Percentiles rank a stretch among this genome's conserved stretches.
These are phyloP conservation scores for Xenentodon cancila DNA, from an alignment of 2,797 vertebrate genomes.

Conservation along the genomic window DNA sequence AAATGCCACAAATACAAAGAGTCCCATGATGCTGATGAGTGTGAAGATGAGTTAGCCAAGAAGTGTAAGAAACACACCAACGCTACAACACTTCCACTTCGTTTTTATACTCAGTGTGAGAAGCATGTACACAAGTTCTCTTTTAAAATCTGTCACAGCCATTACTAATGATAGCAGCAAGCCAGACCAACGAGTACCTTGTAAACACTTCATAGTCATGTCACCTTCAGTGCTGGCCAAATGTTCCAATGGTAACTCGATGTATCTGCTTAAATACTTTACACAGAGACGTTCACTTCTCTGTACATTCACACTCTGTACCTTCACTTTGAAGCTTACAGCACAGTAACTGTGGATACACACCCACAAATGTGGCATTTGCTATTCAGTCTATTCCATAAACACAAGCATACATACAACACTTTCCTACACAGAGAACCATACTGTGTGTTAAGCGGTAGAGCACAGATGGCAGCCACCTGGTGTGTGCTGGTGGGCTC, in stretches of 20 bases:
- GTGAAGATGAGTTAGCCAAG: slow-evolving; percentile 35
- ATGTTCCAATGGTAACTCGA: slow-evolving; percentile 6
- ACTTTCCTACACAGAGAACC: slow-evolving; percentile 65
- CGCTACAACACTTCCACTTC: slow-evolving; percentile 27
- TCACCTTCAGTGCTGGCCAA: slow-evolving; percentile 6
- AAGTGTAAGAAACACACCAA: slow-evolving; percentile 50
- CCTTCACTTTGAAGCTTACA: slow-evolving; percentile 21
- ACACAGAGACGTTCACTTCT: slow-evolving; percentile 5
- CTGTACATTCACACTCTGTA: background rate
- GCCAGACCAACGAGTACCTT: slow-evolving; percentile 53
- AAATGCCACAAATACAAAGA: slow-evolving; percentile 29
- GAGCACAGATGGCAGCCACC: slow-evolving; percentile 78
- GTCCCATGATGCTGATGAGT: slow-evolving; percentile 26
- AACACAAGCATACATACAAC: slow-evolving; percentile 55
- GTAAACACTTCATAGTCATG: slow-evolving; percentile 66
- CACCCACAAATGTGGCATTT: slow-evolving; percentile 65
- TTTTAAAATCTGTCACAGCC: slow-evolving; percentile 27
- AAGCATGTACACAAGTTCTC: slow-evolving; percentile 17
- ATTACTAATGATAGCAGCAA: slow-evolving; percentile 15
- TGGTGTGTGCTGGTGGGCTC: slow-evolving; percentile 72
- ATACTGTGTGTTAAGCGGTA: slow-evolving; percentile 69
- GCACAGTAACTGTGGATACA: slow-evolving; percentile 35
- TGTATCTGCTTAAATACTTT: slow-evolving; percentile 3
- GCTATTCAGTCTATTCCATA: slow-evolving; percentile 49
- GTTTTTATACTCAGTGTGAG: slow-evolving; percentile 10